Evolutionary conservation across 2,888 invertebrate genomes (phyloP), one percentile per base, ranked within the genome.

Genomic region (Drosophila cognata): DNA sequence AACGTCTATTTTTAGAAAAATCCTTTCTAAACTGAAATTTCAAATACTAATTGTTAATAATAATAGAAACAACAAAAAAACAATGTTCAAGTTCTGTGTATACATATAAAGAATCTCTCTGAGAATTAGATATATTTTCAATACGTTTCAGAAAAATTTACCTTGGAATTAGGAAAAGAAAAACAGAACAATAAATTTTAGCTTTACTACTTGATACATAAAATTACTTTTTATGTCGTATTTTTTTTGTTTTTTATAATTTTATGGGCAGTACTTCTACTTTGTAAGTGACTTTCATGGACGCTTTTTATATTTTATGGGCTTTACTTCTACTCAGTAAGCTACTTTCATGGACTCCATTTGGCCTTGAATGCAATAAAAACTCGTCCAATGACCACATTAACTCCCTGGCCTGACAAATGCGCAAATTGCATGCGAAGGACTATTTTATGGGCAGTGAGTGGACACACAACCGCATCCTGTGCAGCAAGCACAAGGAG

Each of bases 371-470:
- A 13, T 53, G 64, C 52, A 64, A 7, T 59, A 56, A n/a, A 21
- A 67, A 46, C 43, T 72, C 41, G 28, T 25, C 25, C 28, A 56
- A 38, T 62, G 66, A 48, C 62, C 73, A 69, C 43, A 52, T 36
- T 18, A 36, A 46, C 21, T 48, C 18, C 50, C 41, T 60, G 28
- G 53, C 50, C 43, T 52, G 66, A 48, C 76, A 79, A 84, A 87
- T 82, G 85, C 69, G 72, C 61, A 58, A 70, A 70, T 88, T 85
- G 88, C 85, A 85, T 85, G 85, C 68, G 77, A 66, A 67, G 68
- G 69, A 76, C 69, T 67, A 77, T 76, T 81, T 71, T 67, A 52
- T 60, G 16, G 60, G 46, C 58, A 68, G 8, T 18, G 7, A 16
- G 29, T 16, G 21, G 21, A 53, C 56, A 58, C 56, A 18, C 16